These are phyloP conservation scores for Ctenoplectra terminalis DNA, from an alignment of 1,140 invertebrate genomes.

Conservation along the genomic window DNA sequence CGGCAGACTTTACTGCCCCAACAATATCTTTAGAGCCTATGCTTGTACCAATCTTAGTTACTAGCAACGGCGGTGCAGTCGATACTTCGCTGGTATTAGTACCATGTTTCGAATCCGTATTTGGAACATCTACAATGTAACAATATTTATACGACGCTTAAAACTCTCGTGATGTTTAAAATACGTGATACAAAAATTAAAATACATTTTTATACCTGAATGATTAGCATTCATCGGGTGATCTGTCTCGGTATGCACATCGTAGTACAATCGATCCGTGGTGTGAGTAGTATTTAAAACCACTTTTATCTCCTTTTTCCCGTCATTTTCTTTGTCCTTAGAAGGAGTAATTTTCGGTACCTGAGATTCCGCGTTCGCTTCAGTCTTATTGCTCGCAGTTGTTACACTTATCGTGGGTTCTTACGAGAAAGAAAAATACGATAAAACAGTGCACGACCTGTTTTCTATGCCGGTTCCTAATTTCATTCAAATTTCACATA, in stretches of 20 bases:
- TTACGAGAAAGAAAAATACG: not conserved
- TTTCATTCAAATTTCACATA: not conserved
- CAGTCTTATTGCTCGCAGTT: not conserved
- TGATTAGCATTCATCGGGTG: not conserved
- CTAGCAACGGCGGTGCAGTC: not conserved
- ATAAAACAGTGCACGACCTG: not conserved
- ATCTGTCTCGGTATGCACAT: not conserved
- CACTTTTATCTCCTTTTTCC: not conserved
- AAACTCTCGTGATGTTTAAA: no score
- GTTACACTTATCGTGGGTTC: not conserved
- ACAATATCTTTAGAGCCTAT: not conserved
- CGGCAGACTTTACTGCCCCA: not conserved
- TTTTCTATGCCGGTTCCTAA: not conserved
- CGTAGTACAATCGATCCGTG: not conserved
- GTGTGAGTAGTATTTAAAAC: not conserved
- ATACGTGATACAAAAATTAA: no score
- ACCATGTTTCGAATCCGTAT: not conserved
- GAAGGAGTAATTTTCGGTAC: not conserved
- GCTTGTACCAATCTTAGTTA: not conserved
- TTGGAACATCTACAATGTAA: not conserved
- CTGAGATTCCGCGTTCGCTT: not conserved
- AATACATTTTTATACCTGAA: conserved; percentile 11
- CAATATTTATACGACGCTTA: not conserved
- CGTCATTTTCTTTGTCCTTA: not conserved
- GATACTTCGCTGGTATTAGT: not conserved